Evolutionary conservation across 2,797 vertebrate species (phyloP).

Genomic region (Phataginus tetradactyla): DNA sequence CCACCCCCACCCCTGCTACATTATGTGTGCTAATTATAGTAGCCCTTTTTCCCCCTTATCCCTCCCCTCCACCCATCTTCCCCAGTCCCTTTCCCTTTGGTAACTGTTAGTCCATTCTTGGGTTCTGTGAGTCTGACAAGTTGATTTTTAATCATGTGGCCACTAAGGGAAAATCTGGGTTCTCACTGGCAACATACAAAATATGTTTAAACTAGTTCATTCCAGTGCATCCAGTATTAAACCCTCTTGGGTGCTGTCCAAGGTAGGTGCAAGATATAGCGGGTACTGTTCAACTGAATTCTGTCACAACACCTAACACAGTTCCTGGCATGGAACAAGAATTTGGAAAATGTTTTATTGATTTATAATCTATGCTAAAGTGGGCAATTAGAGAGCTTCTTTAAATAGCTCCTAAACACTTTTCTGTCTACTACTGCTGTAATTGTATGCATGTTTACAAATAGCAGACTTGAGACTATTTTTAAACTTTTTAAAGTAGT

Average conservation of each 20-base stretch:
- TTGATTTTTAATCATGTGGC: conserved; percentile 20
- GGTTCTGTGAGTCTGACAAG: background rate
- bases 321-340: background rate
- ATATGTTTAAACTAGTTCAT: conserved; percentile 44
- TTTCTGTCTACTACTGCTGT: conserved; percentile 15
- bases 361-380: conserved; percentile 54
- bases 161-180: conserved; percentile 9
- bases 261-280: background rate
- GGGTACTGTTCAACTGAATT: background rate
- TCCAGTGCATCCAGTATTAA: background rate
- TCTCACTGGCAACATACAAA: conserved; percentile 41
- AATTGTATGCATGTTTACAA: conserved; percentile 30
- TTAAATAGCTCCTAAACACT: conserved; percentile 57
- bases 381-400: conserved; percentile 52
- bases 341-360: conserved; percentile 54
- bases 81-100: no score
- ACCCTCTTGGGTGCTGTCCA: conserved; percentile 12
- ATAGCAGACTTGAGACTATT: background rate
- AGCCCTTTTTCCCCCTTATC: no score
- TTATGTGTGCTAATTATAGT: no score
- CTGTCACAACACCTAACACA: background rate
- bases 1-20: no score
- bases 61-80: no score
- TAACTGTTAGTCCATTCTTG: no score
- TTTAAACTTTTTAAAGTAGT: conserved; percentile 61